A percentile compares a stretch with the other conserved stretches of the same genome.
Conservation (phyloP, 2,113 vertebrate species). For the Scomber colias region DNA sequence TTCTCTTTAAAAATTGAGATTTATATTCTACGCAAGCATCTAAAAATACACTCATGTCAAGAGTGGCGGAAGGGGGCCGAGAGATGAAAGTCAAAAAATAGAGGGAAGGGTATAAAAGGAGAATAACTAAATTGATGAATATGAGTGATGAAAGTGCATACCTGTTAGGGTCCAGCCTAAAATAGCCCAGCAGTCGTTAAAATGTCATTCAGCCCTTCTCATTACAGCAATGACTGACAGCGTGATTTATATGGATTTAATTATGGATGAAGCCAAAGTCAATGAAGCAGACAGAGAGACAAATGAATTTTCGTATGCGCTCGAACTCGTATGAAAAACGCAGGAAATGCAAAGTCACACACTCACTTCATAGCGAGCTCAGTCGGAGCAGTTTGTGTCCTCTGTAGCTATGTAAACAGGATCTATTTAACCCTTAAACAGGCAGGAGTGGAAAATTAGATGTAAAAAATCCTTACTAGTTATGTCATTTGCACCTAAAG, state of each 20-base stretch:
- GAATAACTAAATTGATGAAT: constrained; percentile 28
- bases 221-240: constrained; percentile 49
- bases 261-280: constrained; percentile 66
- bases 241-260: constrained; percentile 60
- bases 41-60: constrained; percentile 46
- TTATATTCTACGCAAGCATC: constrained; percentile 20
- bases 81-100: constrained; percentile 3
- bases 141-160: constrained; percentile 57
- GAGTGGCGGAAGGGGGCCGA: constrained; percentile 1
- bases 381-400: constrained; percentile 26
- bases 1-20: background rate
- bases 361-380: background rate
- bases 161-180: constrained; percentile 53
- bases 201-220: constrained; percentile 38
- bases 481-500: too few relatives aligned
- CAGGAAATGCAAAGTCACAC: background rate
- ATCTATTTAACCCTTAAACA: constrained; percentile 31
- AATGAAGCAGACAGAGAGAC: constrained; percentile 12
- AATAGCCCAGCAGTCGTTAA: constrained; percentile 62
- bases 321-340: constrained; percentile 8
- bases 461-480: too few relatives aligned
- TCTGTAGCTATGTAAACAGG: constrained; percentile 37
- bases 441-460: too few relatives aligned
- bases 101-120: background rate
- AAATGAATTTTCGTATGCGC: constrained; percentile 20